Evolutionary conservation across 2,113 vertebrate genomes (phyloP).

Genomic region (Phaethon lepturus): DNA sequence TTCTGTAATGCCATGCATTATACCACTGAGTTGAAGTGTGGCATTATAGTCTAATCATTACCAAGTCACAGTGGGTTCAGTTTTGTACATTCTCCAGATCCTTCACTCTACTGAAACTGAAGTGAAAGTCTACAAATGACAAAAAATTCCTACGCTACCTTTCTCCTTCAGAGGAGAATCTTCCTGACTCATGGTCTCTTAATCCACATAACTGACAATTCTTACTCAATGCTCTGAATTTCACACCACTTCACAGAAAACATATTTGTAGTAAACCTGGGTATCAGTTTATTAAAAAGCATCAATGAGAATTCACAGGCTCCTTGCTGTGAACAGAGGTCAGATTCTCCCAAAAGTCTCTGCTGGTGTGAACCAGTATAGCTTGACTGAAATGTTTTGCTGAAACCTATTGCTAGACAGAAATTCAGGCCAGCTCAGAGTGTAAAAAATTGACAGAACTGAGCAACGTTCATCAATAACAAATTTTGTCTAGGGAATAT

Average conservation of each 20-base stretch:
- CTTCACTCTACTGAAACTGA: background rate
- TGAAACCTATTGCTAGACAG: background rate
- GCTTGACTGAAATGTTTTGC: background rate
- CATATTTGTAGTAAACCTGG: background rate
- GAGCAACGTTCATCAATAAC: background rate
- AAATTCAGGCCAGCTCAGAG: background rate
- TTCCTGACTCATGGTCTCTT: background rate
- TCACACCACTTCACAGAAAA: background rate
- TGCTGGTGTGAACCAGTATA: background rate
- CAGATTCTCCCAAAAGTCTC: background rate
- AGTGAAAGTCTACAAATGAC: background rate
- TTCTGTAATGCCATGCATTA: background rate
- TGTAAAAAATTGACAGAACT: background rate
- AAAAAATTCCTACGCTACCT: background rate
- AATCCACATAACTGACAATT: background rate
- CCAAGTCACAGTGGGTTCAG: background rate
- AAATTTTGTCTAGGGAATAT: background rate
- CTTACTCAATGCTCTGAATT: background rate
- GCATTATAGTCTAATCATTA: background rate
- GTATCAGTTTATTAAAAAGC: background rate
- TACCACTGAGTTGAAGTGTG: background rate
- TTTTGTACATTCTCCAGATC: background rate
- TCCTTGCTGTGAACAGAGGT: background rate
- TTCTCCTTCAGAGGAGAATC: background rate
- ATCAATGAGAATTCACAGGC: background rate